Base-by-base conservation (phyloP, 2,888 invertebrate species). In the Hyposoter didymator region DNA sequence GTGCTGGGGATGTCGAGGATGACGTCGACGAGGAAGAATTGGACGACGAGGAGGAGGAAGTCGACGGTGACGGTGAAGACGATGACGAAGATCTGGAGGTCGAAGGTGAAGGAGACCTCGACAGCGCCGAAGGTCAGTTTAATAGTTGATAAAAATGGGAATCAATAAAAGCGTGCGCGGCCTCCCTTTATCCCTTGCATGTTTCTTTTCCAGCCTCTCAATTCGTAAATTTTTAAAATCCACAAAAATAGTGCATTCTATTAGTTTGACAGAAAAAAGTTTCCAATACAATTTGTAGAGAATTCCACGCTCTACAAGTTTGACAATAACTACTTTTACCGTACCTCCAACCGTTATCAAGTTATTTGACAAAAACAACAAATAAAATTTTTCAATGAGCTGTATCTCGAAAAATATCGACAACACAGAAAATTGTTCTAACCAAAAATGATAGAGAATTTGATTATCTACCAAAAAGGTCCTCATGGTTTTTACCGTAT, bases 51-150 rank as follows among this genome's bases (percentile, higher is more conserved):
- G 96, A 95, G 84, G 95, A 95, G 82, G 95, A 95, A 84, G 96
- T 95, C 10, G 96, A 96, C 66, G 96, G 95, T 86, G 94, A 95
- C 87, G 95, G 94, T 28, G 96, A 96, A 87, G 96, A 96, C n/a
- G 96, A 96, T 90, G 96, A 96, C 17, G 96, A 96, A 90, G 96
- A 96, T 43, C 67, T 85, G 45, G 85, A 85, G 92, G 95, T 96
- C 92, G 95, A 95, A 88, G 95, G 95, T 90, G 96, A 95, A 94
- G 94, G 94, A 81, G 93, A 92, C 80, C 88, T 92, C 78, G 93
- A 92, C 82, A 93, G 93, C 64, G 92, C 89, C 14, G 92, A 92
- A 89, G 91, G 92, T 92, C 75, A 88, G 86, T 87, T 52, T 6
- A 55, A 49, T 75, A 59, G 39, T 73, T 72, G 35, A 74, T 75